phyloP scores from a whole-genome alignment of 2,113 vertebrate species.

The Corvus hawaiiensis region DNA sequence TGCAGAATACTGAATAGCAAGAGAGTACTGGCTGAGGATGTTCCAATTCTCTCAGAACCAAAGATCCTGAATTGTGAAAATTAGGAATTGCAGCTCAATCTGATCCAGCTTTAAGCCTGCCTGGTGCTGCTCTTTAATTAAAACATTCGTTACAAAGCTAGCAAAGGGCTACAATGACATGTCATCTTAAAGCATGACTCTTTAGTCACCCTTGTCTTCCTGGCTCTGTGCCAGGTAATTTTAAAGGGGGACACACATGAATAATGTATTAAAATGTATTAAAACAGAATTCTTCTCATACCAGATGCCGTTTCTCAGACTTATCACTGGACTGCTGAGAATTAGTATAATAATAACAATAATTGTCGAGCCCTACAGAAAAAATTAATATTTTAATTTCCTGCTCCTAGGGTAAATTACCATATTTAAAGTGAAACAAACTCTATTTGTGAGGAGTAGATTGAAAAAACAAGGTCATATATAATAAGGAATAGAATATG shows the following conservation, averaged over 20 bases:
- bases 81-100: not conserved
- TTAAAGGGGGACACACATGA: not conserved
- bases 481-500: not conserved
- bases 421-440: not conserved
- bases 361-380: not conserved
- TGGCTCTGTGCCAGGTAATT: not conserved
- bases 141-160: not conserved
- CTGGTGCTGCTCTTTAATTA: constrained; percentile 2
- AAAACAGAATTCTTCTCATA: not conserved
- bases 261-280: not conserved
- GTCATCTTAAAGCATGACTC: not conserved
- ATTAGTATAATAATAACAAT: not conserved
- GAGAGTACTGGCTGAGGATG: not conserved
- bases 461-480: not conserved
- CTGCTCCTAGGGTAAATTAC: not conserved
- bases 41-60: not conserved
- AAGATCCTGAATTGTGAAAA: not conserved
- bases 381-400: not conserved
- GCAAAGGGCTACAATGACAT: not conserved
- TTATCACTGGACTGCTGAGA: not conserved
- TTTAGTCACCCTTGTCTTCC: not conserved
- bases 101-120: not conserved
- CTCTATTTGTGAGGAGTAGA: not conserved
- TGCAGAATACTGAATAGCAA: not conserved
- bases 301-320: not conserved